A percentile compares a stretch with the other conserved stretches of the same genome.
Evolutionary conservation across 2,888 invertebrate species (phyloP).

Genomic region (Empis livida): DNA sequence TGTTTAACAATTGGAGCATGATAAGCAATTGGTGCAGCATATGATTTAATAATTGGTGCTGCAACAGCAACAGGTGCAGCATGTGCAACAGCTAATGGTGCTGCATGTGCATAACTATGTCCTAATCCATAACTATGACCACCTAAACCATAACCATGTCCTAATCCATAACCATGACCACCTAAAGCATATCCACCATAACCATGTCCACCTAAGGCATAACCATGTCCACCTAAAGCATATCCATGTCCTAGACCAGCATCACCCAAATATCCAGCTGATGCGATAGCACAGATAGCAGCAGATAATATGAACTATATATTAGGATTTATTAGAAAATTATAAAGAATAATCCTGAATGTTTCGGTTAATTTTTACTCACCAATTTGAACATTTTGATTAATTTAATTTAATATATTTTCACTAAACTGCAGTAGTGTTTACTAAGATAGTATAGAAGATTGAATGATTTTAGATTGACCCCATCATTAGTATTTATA

Average conservation of each 20-base stretch:
- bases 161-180: background rate
- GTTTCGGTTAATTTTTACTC: background rate
- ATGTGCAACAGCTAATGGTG: conserved; percentile 38
- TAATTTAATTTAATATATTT: background rate
- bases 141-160: background rate
- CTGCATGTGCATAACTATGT: conserved; percentile 38
- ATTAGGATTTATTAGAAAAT: background rate
- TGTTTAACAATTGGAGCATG: conserved; percentile 2
- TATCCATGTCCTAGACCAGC: background rate
- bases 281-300: conserved; percentile 37
- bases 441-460: background rate
- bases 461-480: background rate
- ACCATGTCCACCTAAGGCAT: background rate
- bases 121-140: background rate
- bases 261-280: conserved; percentile 13
- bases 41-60: conserved; percentile 5
- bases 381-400: background rate
- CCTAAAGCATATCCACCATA: no score
- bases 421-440: background rate
- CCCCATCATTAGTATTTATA: background rate
- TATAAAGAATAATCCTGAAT: no score
- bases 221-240: background rate
- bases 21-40: conserved; percentile 2
- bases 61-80: conserved; percentile 28
- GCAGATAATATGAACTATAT: conserved; percentile 25